Evolutionary conservation across 2,888 invertebrate genomes (phyloP).

Genomic region (Erebia palarica): DNA sequence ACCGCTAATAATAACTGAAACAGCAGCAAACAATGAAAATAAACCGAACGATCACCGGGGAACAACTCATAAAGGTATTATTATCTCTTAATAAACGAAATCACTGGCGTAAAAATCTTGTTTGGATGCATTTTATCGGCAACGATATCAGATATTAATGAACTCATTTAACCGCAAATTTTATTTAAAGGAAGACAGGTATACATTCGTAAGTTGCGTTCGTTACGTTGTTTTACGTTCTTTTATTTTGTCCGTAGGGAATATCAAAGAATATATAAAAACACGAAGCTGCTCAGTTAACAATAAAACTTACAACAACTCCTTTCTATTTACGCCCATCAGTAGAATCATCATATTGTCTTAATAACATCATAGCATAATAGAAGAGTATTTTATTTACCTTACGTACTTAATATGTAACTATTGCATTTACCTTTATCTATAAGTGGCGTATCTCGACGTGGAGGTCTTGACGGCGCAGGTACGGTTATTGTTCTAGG

Average conservation of each 20-base stretch:
- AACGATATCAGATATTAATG: slow-evolving; percentile 62
- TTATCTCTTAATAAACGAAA: slow-evolving; percentile 80
- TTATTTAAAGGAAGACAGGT: slow-evolving; percentile 44
- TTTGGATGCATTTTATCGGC: slow-evolving; percentile 68
- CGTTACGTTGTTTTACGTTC: slow-evolving; percentile 13
- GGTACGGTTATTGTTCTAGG: slow-evolving; percentile 84
- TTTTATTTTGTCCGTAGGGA: not conserved
- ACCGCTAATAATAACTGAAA: slow-evolving; percentile 80
- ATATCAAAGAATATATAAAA: slow-evolving; percentile 5
- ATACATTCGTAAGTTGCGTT: too few relatives aligned
- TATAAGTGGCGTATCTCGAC: slow-evolving; percentile 68
- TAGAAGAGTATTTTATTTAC: not conserved
- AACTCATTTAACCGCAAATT: slow-evolving; percentile 58
- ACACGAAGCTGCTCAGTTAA: not conserved
- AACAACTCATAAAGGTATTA: slow-evolving; percentile 77
- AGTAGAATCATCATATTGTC: not conserved
- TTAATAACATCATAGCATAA: not conserved
- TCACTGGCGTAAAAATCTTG: slow-evolving; percentile 71
- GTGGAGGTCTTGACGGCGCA: slow-evolving; percentile 72
- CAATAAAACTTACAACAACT: not conserved
- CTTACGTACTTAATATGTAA: not conserved
- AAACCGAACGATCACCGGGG: slow-evolving; percentile 65
- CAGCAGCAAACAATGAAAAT: slow-evolving; percentile 78
- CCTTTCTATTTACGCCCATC: not conserved
- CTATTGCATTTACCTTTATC: slow-evolving; percentile 65